Conservation (phyloP, 64 coral and sea anemone species). For the Exaiptasia diaphana region DNA sequence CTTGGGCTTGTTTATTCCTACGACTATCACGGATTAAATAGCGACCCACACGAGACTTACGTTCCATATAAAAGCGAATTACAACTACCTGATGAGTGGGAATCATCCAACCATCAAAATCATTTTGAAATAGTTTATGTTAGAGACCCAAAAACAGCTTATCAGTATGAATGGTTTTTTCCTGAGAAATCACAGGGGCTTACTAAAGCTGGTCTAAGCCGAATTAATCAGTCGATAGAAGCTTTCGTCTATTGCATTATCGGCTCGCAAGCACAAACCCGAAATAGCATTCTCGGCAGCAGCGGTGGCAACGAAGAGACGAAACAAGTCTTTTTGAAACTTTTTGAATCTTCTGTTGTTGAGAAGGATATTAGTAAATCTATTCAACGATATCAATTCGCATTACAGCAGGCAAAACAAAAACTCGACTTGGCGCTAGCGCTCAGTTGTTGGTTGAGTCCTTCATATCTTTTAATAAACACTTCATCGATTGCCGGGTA, state of each 20-base stretch:
- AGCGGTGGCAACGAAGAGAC: not conserved
- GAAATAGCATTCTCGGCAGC: not conserved
- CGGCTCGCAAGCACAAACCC: not conserved
- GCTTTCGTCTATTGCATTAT: conserved; percentile 30
- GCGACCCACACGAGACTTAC: too few species aligned
- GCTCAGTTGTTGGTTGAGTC: conserved; percentile 23
- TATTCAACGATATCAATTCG: conserved; percentile 38
- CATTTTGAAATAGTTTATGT: too few species aligned
- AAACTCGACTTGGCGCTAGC: conserved; percentile 26
- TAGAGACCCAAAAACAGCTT: too few species aligned
- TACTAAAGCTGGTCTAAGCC: not conserved
- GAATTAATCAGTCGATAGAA: conserved; percentile 34
- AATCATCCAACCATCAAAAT: too few species aligned
- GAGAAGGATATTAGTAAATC: conserved; percentile 4
- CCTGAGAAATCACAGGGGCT: not conserved
- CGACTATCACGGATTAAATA: too few species aligned
- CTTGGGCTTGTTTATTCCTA: too few species aligned
- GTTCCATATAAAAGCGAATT: too few species aligned
- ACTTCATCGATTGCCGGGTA: not conserved
- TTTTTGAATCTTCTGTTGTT: not conserved
- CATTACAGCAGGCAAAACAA: not conserved
- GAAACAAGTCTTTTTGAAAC: not conserved
- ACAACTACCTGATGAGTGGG: too few species aligned
- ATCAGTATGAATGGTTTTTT: not conserved
- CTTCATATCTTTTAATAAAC: conserved; percentile 29